Evolutionary conservation across 2,113 vertebrate species (phyloP), one percentile per base, ranked within the genome.

Genomic region (Corydoras sp.): DNA sequence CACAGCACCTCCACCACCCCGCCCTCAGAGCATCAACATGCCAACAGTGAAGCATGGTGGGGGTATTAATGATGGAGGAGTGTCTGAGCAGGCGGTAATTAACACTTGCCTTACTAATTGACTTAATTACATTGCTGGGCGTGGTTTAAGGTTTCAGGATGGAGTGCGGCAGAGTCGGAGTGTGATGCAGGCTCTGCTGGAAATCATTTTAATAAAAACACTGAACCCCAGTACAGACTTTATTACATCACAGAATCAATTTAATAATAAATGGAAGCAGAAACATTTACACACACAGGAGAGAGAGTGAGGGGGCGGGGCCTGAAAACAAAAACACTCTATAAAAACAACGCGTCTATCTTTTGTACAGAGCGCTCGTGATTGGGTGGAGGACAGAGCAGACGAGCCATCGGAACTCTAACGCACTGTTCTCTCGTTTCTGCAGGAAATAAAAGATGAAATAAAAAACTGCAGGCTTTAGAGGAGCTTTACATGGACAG

Each of bases 171-270:
- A 43, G 35, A 43, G 35, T 43, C 35, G 35, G 35, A 43, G 35
- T 43, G 35, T 43, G 35, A 43, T 43, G 35, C 35, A 43, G 35
- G 35, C 7, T 43, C 35, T 43, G 35, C 35, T 43, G 35, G 4
- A 43, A 43, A 43, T 43, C 35, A 4, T 43, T 43, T 43, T 43
- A 43, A 43, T 43, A 43, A 43, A 56, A n/a, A 13, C 5, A 10
- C 51, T n/a, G 54, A 93, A 93, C 93, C 93, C 93, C 93, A 92
- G 92, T 92, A 90, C 94, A 95, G 91, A 93, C 91, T 97, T 99
- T 99, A 99, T 99, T 98, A 98, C 96, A 97, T 98, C 93, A 97
- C 92, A 92, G 92, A 43, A 43, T 92, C 93, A 94, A 96, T 80
- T 89, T 89, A 94, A 92, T 89, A 93, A 92, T 92, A 91, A 95